Base-by-base conservation (phyloP, 2,113 vertebrate species). In the Platichthys flesus region DNA sequence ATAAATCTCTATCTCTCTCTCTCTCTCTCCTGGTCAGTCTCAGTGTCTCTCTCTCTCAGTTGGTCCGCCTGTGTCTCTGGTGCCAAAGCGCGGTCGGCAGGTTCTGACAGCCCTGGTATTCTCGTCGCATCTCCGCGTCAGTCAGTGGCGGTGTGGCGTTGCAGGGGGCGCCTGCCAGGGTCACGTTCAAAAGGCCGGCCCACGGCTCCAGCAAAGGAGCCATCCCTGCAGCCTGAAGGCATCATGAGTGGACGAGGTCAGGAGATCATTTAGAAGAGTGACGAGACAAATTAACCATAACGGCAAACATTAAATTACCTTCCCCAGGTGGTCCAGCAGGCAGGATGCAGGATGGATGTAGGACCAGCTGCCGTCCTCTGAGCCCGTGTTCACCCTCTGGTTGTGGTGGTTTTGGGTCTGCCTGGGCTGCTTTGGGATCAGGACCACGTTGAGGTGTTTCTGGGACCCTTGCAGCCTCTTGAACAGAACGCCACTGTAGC, bases 81-180 rank as follows among this genome's bases (percentile, higher is more conserved):
- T 95, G 90, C 95, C 95, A 96, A 4, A 95, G 90, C 0, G 94
- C 94, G 0, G 95, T 96, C 0, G 95, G 95, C n/a, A 95, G 92
- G 74, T 96, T 96, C 84, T 96, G 95, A 80, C 95, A 96, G 83
- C 95, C 95, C 84, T 94, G 93, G 85, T 94, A 96, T 77, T 95
- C 93, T 42, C 90, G 89, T 26, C 85, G 90, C 86, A 95, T 83
- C 79, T 96, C 95, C 0, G 86, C 86, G 3, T 94, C 94, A 0
- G 94, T 94, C 74, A 96, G 92, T 9, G 95, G 93, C 0, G 95
- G 95, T 0, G 92, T 95, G 69, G 86, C 89, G 9, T 95, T 94
- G 82, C 95, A 96, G 9, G 94, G 94, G 1, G 94, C 95, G 0
- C 95, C 94, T 0, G 94, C 91, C 78, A 95, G 55, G 0, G 94